phyloP scores from a whole-genome alignment of 2,888 invertebrate genomes.

The Noctua fimbriata region DNA sequence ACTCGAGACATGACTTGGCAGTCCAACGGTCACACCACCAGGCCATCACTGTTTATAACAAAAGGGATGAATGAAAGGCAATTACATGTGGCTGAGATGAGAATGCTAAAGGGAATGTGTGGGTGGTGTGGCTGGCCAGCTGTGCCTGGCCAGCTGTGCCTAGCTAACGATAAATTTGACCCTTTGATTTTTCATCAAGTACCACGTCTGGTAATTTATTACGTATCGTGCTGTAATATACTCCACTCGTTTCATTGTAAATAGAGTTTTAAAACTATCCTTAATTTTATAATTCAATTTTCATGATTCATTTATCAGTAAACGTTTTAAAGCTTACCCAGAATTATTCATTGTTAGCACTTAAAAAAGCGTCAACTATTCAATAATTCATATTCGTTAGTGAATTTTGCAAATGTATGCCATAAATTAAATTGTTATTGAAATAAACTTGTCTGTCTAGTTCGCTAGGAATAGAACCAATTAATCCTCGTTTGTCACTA shows the following conservation, averaged over 20 bases:
- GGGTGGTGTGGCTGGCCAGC: background rate
- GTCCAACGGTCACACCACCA: too few relatives aligned
- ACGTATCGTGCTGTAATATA: background rate
- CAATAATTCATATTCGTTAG: slow-evolving; percentile 45
- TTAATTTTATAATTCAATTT: background rate
- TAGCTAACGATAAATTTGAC: background rate
- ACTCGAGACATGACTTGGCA: too few relatives aligned
- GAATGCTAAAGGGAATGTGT: background rate
- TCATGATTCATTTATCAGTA: slow-evolving; percentile 2
- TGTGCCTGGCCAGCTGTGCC: background rate
- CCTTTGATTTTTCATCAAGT: background rate
- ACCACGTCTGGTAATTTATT: background rate
- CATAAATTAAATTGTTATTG: slow-evolving; percentile 55
- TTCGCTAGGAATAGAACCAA: slow-evolving; percentile 34
- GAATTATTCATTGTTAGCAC: slow-evolving; percentile 23
- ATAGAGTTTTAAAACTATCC: background rate
- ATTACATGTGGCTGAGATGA: background rate
- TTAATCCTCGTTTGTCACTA: slow-evolving; percentile 37
- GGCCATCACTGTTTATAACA: background rate
- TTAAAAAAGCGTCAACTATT: slow-evolving; percentile 41
- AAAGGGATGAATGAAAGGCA: background rate
- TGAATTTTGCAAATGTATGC: slow-evolving; percentile 55
- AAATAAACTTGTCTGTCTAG: slow-evolving; percentile 36
- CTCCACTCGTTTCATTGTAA: background rate
- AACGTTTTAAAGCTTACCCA: slow-evolving; percentile 6